These are phyloP conservation scores for Merodon equestris DNA, from an alignment of 2,888 invertebrate genomes.

Conservation along the genomic window DNA sequence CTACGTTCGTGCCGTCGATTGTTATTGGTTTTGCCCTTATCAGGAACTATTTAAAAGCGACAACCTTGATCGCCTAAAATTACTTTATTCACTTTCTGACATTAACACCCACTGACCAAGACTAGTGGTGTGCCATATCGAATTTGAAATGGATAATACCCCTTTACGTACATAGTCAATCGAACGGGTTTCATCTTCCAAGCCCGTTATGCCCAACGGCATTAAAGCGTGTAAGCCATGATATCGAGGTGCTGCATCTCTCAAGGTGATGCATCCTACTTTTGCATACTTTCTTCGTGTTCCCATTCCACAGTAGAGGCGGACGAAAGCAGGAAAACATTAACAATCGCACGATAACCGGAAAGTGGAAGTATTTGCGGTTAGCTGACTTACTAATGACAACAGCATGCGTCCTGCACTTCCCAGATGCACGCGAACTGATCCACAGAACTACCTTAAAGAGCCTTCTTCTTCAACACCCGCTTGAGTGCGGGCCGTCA, in stretches of 20 bases:
- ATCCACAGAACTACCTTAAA: conserved; percentile 3
- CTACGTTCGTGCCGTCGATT: too few species aligned
- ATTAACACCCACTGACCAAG: conserved; percentile 31
- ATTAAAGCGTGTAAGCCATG: conserved; percentile 7
- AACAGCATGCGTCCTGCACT: conserved; percentile 57
- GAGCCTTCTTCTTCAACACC: conserved; percentile 35
- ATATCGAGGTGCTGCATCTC: conserved; percentile 17
- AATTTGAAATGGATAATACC: conserved; percentile 18
- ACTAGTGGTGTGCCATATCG: conserved; percentile 28
- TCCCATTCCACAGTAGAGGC: conserved; percentile 27
- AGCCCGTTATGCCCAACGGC: conserved; percentile 12
- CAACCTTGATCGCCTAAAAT: conserved; percentile 14
- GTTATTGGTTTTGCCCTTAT: too few species aligned
- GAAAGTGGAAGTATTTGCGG: conserved; percentile 54
- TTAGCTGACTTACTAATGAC: conserved; percentile 63
- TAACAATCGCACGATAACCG: conserved; percentile 48
- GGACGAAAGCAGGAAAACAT: conserved; percentile 48
- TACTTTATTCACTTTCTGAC: conserved; percentile 11
- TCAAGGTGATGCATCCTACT: conserved; percentile 27
- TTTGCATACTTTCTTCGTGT: conserved; percentile 43
- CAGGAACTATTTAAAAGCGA: background rate
- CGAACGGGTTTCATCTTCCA: conserved; percentile 44
- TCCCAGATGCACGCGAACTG: conserved; percentile 47
- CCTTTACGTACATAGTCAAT: conserved; percentile 18
- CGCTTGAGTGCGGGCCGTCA: conserved; percentile 51